A percentile compares a stretch with the other conserved stretches of the same genome.
These are phyloP conservation scores for Diabrotica undecimpunctata DNA, from an alignment of 1,140 invertebrate species.

Conservation along the genomic window DNA sequence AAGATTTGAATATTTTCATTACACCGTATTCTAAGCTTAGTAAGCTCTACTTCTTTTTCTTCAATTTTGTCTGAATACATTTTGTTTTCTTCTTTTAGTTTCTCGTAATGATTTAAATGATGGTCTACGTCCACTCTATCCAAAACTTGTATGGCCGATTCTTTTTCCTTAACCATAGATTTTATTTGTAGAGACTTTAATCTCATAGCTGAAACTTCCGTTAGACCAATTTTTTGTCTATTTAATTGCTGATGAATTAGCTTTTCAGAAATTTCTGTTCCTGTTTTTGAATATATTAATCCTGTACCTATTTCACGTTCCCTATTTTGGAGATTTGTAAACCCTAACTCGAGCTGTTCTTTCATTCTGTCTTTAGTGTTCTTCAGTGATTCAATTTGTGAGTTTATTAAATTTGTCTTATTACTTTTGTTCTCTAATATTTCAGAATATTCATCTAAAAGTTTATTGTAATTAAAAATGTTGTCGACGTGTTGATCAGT, in stretches of 20 bases:
- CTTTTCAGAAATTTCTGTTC: constrained; percentile 38
- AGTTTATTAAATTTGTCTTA: constrained; percentile 19
- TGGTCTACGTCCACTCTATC: constrained; percentile 34
- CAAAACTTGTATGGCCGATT: constrained; percentile 21
- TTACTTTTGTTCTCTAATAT: constrained; percentile 22
- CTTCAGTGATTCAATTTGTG: constrained; percentile 28
- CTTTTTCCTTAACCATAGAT: constrained; percentile 27
- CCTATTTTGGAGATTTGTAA: constrained; percentile 26
- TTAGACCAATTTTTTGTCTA: constrained; percentile 27
- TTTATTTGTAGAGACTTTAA: constrained; percentile 32
- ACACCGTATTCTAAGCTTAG: constrained; percentile 35
- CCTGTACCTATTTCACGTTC: constrained; percentile 35
- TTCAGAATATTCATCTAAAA: constrained; percentile 32
- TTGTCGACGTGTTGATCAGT: constrained; percentile 32
- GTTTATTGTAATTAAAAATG: constrained; percentile 31
- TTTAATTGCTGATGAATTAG: constrained; percentile 29
- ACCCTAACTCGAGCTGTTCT: constrained; percentile 20
- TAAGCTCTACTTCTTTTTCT: constrained; percentile 43
- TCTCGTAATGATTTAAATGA: constrained; percentile 41
- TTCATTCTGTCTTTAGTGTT: constrained; percentile 26
- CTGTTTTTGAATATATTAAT: constrained; percentile 39
- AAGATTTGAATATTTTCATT: constrained; percentile 38
- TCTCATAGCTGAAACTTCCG: constrained; percentile 30
- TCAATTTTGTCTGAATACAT: constrained; percentile 45
- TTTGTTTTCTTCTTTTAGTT: constrained; percentile 41